Evolutionary conservation across 2,888 invertebrate species (phyloP).

Genomic region (Brachyptera risi): DNA sequence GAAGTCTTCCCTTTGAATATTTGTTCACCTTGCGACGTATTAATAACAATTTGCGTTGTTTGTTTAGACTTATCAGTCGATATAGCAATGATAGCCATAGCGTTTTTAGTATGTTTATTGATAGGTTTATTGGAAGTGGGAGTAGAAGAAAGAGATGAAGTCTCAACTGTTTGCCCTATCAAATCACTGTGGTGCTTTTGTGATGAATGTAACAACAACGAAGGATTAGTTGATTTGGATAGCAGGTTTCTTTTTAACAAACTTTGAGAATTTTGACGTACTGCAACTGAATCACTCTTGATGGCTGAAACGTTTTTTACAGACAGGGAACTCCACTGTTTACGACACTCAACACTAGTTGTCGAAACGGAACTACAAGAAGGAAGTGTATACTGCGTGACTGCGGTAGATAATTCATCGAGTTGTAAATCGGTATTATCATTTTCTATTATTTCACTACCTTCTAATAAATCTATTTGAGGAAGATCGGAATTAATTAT

Average conservation of each 20-base stretch:
- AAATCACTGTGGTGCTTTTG: too few relatives aligned
- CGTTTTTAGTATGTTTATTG: too few relatives aligned
- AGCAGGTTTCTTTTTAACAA: not conserved
- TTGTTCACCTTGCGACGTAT: constrained; percentile 43
- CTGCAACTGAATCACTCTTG: not conserved
- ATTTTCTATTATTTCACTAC: not conserved
- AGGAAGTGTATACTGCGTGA: not conserved
- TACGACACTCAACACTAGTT: too few relatives aligned
- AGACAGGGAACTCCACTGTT: too few relatives aligned
- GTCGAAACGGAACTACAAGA: not conserved
- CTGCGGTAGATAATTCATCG: not conserved
- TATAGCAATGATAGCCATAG: constrained; percentile 44
- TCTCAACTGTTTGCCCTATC: too few relatives aligned
- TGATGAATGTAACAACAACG: too few relatives aligned
- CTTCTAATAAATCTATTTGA: not conserved
- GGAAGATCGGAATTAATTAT: not conserved
- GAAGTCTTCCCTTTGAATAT: constrained; percentile 45
- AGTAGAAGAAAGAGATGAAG: not conserved
- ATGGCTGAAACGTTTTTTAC: too few relatives aligned
- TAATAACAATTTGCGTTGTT: constrained; percentile 45
- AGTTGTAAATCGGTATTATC: not conserved
- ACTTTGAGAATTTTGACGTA: not conserved
- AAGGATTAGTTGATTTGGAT: not conserved
- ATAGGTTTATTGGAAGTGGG: too few relatives aligned
- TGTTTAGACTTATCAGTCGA: constrained; percentile 45